Percentiles rank a stretch among this genome's conserved stretches.
Evolutionary conservation across 2,113 vertebrate genomes (phyloP).

Genomic region (Apaloderma vittatum): DNA sequence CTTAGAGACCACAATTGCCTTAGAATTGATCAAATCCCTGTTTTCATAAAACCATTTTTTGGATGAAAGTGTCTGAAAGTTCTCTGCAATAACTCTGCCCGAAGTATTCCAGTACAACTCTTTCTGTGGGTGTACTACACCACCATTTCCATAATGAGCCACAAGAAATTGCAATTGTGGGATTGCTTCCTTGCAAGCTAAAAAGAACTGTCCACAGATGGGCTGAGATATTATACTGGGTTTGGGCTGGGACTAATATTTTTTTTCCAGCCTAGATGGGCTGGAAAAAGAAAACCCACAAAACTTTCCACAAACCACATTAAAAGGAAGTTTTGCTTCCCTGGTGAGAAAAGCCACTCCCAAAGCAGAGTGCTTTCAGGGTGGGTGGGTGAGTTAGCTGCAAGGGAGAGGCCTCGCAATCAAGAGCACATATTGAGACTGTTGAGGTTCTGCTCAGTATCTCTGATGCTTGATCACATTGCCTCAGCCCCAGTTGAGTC

Average conservation of each 20-base stretch:
- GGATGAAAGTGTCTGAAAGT: not conserved
- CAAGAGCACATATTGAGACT: not conserved
- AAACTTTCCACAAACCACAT: not conserved
- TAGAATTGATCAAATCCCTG: not conserved
- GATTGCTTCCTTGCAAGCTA: not conserved
- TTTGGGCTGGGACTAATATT: not conserved
- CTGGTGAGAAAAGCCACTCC: not conserved
- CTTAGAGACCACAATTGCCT: not conserved
- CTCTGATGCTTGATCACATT: not conserved
- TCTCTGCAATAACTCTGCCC: not conserved
- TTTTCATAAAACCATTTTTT: not conserved
- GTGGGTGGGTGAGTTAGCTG: not conserved
- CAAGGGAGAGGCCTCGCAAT: not conserved
- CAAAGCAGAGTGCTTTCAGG: not conserved
- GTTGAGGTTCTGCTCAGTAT: not conserved
- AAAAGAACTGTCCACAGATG: not conserved
- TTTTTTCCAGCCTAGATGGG: conserved; percentile 14
- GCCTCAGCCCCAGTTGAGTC: not conserved
- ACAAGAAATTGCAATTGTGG: not conserved
- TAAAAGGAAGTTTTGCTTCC: not conserved
- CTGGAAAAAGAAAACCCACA: not conserved
- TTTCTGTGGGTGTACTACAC: not conserved
- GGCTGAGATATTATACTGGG: not conserved
- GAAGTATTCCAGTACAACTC: not conserved
- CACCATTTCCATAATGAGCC: not conserved